These are phyloP conservation scores for Epinephelus moara DNA, from an alignment of 2,113 vertebrate genomes.

Conservation along the genomic window DNA sequence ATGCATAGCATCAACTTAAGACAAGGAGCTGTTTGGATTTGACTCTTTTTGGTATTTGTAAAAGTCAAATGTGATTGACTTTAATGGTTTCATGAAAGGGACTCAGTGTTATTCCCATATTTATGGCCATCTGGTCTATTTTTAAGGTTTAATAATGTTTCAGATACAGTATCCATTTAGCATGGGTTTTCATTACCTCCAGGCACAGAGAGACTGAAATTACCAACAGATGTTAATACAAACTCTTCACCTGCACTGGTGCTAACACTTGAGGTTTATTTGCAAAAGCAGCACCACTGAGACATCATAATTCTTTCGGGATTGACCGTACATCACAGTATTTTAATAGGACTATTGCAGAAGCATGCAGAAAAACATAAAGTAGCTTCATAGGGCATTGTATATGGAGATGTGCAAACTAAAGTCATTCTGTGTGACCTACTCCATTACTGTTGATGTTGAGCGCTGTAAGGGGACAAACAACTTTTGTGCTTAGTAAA, in stretches of 20 bases:
- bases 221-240: constrained; percentile 80
- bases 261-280: constrained; percentile 60
- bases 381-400: not conserved
- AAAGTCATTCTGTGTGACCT: not conserved
- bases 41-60: constrained; percentile 62
- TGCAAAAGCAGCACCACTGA: constrained; percentile 53
- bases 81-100: constrained; percentile 69
- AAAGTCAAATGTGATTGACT: constrained; percentile 75
- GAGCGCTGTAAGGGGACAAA: constrained; percentile 22
- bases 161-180: constrained; percentile 79
- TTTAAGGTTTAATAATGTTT: constrained; percentile 78
- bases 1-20: constrained; percentile 35
- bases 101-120: constrained; percentile 66
- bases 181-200: constrained; percentile 78
- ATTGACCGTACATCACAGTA: not conserved
- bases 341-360: constrained; percentile 17
- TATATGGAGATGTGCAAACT: not conserved
- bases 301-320: constrained; percentile 31
- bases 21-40: constrained; percentile 53
- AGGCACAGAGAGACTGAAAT: constrained; percentile 73
- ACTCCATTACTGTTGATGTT: not conserved
- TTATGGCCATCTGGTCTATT: constrained; percentile 75
- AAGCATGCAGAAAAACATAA: constrained; percentile 7
- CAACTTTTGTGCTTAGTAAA: not conserved
- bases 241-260: constrained; percentile 70